Evolutionary conservation across 2,113 vertebrate species (phyloP).

Genomic region (Fukomys damarensis): DNA sequence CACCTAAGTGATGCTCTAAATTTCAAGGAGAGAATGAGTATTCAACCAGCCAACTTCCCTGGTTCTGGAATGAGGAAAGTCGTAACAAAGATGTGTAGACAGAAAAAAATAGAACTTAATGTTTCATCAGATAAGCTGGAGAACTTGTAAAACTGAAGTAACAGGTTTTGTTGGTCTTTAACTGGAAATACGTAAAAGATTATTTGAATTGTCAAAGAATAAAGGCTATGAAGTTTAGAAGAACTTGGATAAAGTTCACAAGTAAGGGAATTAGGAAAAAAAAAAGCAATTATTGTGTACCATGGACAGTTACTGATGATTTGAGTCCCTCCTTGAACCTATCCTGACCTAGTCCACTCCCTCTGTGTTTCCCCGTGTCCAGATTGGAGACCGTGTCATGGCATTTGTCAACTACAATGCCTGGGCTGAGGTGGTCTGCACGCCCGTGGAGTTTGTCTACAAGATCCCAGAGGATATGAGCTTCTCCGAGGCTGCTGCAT

Average conservation of each 20-base stretch:
- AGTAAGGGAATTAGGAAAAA: neutral
- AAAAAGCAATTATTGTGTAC: neutral
- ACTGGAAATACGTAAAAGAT: neutral
- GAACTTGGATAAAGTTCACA: neutral
- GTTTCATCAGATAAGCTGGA: neutral
- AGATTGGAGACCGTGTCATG: conserved; percentile 98
- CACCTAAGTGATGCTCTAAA: neutral
- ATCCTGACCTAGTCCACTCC: neutral
- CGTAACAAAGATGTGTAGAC: neutral
- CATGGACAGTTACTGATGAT: neutral
- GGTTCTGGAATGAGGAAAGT: neutral
- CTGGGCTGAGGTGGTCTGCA: conserved; percentile 98
- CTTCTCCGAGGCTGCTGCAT: conserved; percentile 95
- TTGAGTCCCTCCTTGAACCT: neutral
- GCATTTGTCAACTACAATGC: conserved; percentile 97
- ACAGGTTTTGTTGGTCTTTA: neutral
- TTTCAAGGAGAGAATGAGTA: neutral
- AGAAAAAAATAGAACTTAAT: neutral
- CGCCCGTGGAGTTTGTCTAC: conserved; percentile 95
- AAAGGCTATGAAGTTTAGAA: neutral
- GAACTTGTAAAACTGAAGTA: neutral
- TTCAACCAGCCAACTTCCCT: neutral
- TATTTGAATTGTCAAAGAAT: neutral
- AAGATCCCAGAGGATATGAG: conserved; percentile 98
- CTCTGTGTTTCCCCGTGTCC: neutral